Evolutionary conservation across 2,797 vertebrate species (phyloP).

Genomic region (Notolepis coatsorum): DNA sequence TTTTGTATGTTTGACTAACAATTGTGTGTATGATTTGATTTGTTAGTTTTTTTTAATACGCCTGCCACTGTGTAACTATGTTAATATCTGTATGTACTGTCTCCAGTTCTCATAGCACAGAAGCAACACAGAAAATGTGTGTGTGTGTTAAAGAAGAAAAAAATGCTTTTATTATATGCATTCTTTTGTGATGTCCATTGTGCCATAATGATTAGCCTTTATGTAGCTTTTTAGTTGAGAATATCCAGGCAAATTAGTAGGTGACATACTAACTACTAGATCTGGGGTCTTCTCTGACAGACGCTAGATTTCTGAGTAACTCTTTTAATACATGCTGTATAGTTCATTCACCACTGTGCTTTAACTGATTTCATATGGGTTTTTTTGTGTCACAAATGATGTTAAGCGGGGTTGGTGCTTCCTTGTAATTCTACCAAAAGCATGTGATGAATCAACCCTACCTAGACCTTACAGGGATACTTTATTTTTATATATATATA

Average conservation of each 20-base stretch:
- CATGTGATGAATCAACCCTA: too few species aligned
- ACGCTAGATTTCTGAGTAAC: too few species aligned
- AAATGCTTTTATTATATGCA: neutral
- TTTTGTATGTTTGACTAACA: neutral
- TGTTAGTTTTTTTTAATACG: neutral
- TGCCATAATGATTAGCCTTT: constrained; percentile 17
- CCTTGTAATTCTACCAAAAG: constrained; percentile 9
- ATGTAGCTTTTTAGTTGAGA: constrained; percentile 11
- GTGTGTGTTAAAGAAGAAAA: too few species aligned
- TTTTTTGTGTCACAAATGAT: too few species aligned
- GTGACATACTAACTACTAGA: constrained; percentile 1
- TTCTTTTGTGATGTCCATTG: neutral
- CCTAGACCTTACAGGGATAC: too few species aligned
- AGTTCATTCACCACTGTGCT: neutral
- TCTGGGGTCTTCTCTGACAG: too few species aligned
- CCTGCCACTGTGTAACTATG: neutral
- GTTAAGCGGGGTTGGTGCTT: neutral
- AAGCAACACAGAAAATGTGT: neutral
- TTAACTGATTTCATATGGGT: neutral
- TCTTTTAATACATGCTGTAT: neutral
- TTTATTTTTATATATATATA: too few species aligned
- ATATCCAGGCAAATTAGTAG: constrained; percentile 10
- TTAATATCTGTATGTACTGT: neutral
- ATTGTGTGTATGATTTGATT: neutral
- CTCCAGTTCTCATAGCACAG: neutral